These are phyloP conservation scores for Rhea americana DNA, from an alignment of 2,113 vertebrate genomes.

Conservation along the genomic window DNA sequence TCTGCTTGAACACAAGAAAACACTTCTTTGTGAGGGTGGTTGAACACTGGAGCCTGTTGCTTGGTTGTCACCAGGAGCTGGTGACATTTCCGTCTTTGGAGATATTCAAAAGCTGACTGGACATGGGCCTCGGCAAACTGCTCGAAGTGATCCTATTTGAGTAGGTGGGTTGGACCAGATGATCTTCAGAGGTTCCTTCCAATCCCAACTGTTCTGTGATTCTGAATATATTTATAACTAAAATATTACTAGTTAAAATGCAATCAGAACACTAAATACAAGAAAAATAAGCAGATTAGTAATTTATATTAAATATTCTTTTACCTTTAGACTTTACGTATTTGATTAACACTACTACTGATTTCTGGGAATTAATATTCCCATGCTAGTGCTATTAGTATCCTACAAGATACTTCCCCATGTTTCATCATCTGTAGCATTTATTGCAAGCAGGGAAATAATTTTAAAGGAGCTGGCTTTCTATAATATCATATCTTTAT, in stretches of 20 bases:
- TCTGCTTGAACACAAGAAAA: background rate
- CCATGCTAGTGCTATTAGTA: background rate
- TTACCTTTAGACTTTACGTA: background rate
- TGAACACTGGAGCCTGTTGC: background rate
- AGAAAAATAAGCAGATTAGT: rapidly evolving
- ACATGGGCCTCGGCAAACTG: background rate
- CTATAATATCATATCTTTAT: background rate
- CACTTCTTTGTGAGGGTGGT: background rate
- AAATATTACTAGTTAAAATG: background rate
- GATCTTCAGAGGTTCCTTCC: background rate
- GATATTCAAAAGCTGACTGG: background rate
- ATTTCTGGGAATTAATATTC: background rate
- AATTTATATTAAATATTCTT: background rate
- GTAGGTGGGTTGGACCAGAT: background rate
- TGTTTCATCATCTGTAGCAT: background rate
- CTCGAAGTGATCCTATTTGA: background rate
- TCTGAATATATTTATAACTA: background rate
- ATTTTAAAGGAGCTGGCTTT: background rate
- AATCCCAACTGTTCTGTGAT: background rate
- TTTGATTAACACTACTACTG: background rate
- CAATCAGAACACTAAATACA: background rate
- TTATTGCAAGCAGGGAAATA: background rate
- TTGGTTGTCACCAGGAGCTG: background rate
- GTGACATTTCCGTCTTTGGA: background rate
- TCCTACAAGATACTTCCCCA: background rate